Conservation (phyloP, 2,888 invertebrate species). For the Hartigia nigra region DNA sequence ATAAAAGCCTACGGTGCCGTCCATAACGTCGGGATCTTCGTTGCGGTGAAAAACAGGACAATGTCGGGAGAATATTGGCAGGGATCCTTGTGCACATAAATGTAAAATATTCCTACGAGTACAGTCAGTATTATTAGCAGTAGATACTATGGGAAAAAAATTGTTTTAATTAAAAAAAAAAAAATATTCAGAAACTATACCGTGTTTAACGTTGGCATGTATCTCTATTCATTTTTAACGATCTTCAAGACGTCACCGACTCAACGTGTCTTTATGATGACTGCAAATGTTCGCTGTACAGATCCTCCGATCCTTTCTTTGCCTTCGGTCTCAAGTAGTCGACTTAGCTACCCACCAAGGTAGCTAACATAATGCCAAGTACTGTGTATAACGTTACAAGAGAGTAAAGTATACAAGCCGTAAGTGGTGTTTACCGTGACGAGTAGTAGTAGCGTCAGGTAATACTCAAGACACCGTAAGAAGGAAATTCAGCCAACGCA, state of each 20-base stretch:
- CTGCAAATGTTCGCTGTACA: neutral
- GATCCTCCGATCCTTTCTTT: neutral
- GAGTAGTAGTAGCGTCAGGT: neutral
- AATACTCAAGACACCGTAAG: neutral
- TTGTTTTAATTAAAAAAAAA: neutral
- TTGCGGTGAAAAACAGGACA: neutral
- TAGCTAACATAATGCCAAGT: neutral
- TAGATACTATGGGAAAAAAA: neutral
- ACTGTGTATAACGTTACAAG: neutral
- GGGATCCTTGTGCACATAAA: neutral
- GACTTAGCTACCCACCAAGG: neutral
- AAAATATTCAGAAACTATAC: neutral
- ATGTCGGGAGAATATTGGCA: neutral
- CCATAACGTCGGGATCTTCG: neutral
- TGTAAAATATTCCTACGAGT: neutral
- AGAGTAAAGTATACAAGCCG: neutral
- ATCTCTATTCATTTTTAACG: neutral
- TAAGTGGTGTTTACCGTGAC: neutral
- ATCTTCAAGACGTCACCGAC: neutral
- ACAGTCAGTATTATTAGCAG: neutral
- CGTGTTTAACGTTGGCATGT: too few species aligned
- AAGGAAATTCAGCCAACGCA: slow-evolving; percentile 23
- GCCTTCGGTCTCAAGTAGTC: neutral
- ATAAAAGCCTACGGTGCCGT: neutral
- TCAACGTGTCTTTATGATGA: neutral